phyloP scores from a whole-genome alignment of 1,140 invertebrate genomes.

The Diorhabda elongata region DNA sequence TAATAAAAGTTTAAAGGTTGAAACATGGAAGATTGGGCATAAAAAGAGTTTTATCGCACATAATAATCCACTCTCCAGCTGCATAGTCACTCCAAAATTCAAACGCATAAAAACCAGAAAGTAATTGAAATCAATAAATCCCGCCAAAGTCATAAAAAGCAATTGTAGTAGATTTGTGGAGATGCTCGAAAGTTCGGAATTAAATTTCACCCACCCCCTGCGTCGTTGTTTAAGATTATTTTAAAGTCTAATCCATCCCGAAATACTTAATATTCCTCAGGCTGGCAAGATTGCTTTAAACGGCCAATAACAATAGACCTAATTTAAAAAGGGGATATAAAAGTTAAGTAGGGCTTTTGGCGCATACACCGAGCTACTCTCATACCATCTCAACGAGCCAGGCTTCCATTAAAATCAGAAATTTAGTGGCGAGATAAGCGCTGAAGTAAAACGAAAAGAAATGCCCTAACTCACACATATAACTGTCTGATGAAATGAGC shows the following conservation, averaged over 20 bases:
- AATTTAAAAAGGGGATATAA: conserved; percentile 40
- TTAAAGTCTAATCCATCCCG: conserved; percentile 35
- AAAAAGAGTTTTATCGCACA: too few species aligned
- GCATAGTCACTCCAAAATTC: background rate
- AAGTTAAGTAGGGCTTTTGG: conserved; percentile 39
- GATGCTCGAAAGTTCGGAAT: conserved; percentile 24
- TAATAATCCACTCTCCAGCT: background rate
- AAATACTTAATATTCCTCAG: conserved; percentile 39
- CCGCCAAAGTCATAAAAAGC: background rate
- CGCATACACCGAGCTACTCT: conserved; percentile 30
- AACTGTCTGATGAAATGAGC: conserved; percentile 43
- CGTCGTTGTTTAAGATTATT: conserved; percentile 10
- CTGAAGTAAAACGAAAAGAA: conserved; percentile 45
- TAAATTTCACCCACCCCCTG: conserved; percentile 25
- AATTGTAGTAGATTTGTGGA: conserved; percentile 9
- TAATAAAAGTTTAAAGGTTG: too few species aligned
- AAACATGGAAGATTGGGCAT: too few species aligned
- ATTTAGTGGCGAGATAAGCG: conserved; percentile 46
- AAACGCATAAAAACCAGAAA: background rate
- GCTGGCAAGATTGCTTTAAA: conserved; percentile 40
- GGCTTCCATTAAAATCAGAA: conserved; percentile 45
- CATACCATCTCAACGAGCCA: conserved; percentile 17
- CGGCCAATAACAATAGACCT: conserved; percentile 42
- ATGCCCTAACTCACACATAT: conserved; percentile 45
- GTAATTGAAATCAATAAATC: conserved; percentile 22